Conservation (phyloP, 2,113 vertebrate genomes). For the Tichodroma muraria region DNA sequence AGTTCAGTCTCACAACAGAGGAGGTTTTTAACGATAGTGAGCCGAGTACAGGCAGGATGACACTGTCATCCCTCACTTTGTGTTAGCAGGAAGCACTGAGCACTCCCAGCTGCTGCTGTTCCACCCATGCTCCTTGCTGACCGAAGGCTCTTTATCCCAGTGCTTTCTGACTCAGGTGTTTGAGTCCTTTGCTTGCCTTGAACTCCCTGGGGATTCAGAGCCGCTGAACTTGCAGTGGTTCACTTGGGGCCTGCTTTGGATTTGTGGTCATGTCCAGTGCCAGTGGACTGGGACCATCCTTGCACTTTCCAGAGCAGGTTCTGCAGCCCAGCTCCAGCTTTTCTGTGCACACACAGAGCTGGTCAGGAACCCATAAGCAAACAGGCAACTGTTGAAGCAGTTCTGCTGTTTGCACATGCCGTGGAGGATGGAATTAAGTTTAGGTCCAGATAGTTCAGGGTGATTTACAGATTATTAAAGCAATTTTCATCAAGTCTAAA, state of each 20-base stretch:
- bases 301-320: background rate
- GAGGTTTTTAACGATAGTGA: background rate
- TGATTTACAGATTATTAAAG: background rate
- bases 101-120: background rate
- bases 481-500: background rate
- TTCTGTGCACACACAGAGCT: background rate
- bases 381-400: background rate
- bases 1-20: background rate
- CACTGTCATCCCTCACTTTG: background rate
- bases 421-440: background rate
- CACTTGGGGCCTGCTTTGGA: background rate
- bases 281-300: background rate
- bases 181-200: background rate
- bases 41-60: background rate
- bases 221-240: background rate
- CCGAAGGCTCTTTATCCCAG: background rate
- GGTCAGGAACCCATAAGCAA: background rate
- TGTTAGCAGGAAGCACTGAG: background rate
- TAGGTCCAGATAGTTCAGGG: background rate
- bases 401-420: background rate
- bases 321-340: background rate
- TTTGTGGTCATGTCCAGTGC: accelerated
- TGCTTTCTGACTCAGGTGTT: background rate
- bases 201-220: background rate
- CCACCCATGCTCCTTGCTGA: background rate